These are phyloP conservation scores for Pachycephala philippinensis DNA, from an alignment of 2,113 vertebrate genomes.

Conservation along the genomic window DNA sequence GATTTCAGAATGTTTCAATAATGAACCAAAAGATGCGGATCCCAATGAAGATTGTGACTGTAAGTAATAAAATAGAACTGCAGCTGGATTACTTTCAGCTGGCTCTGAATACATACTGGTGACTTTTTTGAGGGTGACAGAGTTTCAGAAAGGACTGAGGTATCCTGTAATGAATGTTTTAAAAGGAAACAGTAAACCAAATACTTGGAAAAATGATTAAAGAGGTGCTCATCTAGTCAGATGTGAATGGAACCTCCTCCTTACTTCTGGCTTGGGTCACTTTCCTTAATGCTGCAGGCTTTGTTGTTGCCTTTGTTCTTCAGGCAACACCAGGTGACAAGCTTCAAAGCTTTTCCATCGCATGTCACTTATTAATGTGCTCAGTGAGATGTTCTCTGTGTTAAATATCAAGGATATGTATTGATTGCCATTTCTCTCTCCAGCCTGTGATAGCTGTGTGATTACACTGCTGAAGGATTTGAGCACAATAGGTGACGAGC, in stretches of 20 bases:
- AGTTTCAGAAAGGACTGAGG: not conserved
- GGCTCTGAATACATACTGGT: not conserved
- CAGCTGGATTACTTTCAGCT: not conserved
- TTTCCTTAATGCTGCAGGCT: not conserved
- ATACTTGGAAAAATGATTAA: not conserved
- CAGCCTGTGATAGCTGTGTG: conserved; percentile 93
- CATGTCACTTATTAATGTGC: not conserved
- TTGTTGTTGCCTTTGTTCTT: not conserved
- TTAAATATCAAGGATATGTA: not conserved
- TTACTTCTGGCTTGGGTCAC: not conserved
- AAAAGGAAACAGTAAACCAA: not conserved
- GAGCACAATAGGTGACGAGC: conserved; percentile 74
- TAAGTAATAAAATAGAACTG: conserved; percentile 63
- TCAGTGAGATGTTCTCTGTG: not conserved
- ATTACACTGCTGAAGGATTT: conserved; percentile 82
- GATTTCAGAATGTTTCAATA: conserved; percentile 83
- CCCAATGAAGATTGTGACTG: conserved; percentile 81
- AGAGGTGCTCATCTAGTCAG: not conserved
- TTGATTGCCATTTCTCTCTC: conserved; percentile 4
- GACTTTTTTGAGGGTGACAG: not conserved
- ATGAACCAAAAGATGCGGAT: conserved; percentile 84
- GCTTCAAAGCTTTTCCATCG: not conserved
- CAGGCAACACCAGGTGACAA: not conserved
- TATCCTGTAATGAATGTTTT: not conserved
- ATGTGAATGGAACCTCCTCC: not conserved